phyloP scores from a whole-genome alignment of 2,888 invertebrate genomes.

The Atethmia centrago region DNA sequence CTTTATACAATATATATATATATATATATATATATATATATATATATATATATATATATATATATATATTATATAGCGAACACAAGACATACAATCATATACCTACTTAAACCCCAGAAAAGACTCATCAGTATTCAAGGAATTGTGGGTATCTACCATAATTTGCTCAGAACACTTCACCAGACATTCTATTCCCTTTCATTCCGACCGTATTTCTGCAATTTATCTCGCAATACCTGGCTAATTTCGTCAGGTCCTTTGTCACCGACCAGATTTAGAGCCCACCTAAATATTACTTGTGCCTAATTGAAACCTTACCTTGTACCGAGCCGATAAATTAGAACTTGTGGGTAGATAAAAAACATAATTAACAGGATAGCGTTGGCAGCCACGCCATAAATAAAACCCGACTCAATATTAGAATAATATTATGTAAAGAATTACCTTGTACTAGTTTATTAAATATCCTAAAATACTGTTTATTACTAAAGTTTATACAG shows the following conservation, averaged over 20 bases:
- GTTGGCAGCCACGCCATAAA: slow-evolving; percentile 47
- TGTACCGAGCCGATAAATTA: slow-evolving; percentile 57
- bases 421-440: slow-evolving; percentile 57
- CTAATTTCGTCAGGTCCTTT: slow-evolving; percentile 64
- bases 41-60: too few relatives aligned
- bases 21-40: too few relatives aligned
- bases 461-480: slow-evolving; percentile 42
- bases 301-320: slow-evolving; percentile 63
- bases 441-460: slow-evolving; percentile 46
- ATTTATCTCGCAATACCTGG: slow-evolving; percentile 61
- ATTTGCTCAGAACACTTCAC: slow-evolving; percentile 45
- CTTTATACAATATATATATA: too few relatives aligned
- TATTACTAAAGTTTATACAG: slow-evolving; percentile 31
- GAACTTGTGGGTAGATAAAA: slow-evolving; percentile 54
- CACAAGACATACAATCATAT: neutral
- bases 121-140: slow-evolving; percentile 27
- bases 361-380: slow-evolving; percentile 60
- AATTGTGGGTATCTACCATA: slow-evolving; percentile 10
- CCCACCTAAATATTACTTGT: slow-evolving; percentile 59
- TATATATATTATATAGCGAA: too few relatives aligned
- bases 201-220: slow-evolving; percentile 50
- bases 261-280: slow-evolving; percentile 58
- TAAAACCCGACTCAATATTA: slow-evolving; percentile 62
- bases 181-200: slow-evolving; percentile 58
- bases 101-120: neutral